phyloP scores from a whole-genome alignment of 35 echinoderm and acorn worm genomes.

The Ophiothrix spiculata region DNA sequence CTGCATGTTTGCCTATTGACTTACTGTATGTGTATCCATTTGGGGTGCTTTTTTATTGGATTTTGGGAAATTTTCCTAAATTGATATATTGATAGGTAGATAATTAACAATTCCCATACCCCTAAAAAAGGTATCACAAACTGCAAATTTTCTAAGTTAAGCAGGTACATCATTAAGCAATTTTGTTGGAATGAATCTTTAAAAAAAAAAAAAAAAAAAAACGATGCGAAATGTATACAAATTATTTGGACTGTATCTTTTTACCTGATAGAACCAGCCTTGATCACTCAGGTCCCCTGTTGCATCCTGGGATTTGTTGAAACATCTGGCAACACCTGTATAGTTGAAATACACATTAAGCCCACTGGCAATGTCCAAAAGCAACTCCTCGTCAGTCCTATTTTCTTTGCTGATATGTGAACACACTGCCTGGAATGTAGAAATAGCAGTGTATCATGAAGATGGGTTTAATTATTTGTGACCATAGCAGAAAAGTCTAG shows the following conservation, averaged over 20 bases:
- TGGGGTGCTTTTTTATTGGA: too few species aligned
- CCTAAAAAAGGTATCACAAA: too few species aligned
- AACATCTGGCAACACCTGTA: constrained; percentile 66
- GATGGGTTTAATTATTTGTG: background rate
- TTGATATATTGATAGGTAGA: too few species aligned
- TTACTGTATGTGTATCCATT: too few species aligned
- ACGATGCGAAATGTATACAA: background rate
- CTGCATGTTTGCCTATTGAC: too few species aligned
- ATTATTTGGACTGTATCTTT: background rate
- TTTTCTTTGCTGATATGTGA: constrained; percentile 55
- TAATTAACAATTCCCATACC: too few species aligned
- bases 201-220: too few species aligned
- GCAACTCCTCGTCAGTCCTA: constrained; percentile 32
- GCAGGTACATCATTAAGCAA: too few species aligned
- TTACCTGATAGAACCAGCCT: constrained; percentile 85
- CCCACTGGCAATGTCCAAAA: constrained; percentile 48
- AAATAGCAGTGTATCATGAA: background rate
- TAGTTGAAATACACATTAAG: constrained; percentile 87
- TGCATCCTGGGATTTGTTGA: constrained; percentile 68
- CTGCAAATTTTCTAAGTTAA: too few species aligned
- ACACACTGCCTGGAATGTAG: constrained; percentile 62
- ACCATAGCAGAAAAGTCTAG: background rate
- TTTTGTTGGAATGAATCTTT: too few species aligned
- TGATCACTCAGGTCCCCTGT: constrained; percentile 49
- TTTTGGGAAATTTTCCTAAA: too few species aligned